Conservation (phyloP, 2,113 vertebrate species). For the Datnioides undecimradiatus region DNA sequence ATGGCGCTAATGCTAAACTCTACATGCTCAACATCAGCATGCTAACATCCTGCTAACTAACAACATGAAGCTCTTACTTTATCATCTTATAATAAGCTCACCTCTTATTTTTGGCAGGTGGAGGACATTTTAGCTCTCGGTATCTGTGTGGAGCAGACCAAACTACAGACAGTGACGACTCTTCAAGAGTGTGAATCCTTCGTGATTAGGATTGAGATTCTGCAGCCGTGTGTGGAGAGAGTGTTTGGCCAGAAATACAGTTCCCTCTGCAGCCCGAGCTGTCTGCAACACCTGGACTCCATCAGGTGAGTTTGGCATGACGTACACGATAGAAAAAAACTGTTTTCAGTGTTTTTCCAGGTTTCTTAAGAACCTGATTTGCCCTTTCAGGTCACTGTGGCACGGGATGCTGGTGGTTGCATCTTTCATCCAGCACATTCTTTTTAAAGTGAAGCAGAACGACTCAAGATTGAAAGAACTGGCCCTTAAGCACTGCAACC, state of each 20-base stretch:
- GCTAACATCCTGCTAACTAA: neutral
- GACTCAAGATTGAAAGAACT: slow-evolving; percentile 58
- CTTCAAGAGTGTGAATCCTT: slow-evolving; percentile 67
- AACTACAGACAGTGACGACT: slow-evolving; percentile 61
- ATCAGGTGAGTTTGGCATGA: slow-evolving; percentile 69
- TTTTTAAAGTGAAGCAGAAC: slow-evolving; percentile 45
- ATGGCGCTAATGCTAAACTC: neutral
- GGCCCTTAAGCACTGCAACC: slow-evolving; percentile 77
- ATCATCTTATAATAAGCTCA: neutral
- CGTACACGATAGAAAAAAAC: neutral
- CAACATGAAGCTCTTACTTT: neutral
- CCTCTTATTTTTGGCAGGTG: slow-evolving; percentile 52
- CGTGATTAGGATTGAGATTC: slow-evolving; percentile 69
- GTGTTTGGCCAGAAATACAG: slow-evolving; percentile 70
- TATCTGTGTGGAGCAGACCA: slow-evolving; percentile 75
- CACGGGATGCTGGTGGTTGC: slow-evolving; percentile 71
- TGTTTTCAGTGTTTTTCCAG: accelerated
- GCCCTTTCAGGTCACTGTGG: slow-evolving; percentile 72
- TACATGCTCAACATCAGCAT: neutral
- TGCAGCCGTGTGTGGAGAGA: slow-evolving; percentile 81
- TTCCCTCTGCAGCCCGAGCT: slow-evolving; percentile 66
- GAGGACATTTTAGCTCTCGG: slow-evolving; percentile 81
- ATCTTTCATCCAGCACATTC: slow-evolving; percentile 80
- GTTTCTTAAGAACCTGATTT: neutral
- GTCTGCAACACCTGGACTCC: slow-evolving; percentile 69